Evolutionary conservation across 1,140 invertebrate species (phyloP).

Genomic region (Zaprionus vittiger): DNA sequence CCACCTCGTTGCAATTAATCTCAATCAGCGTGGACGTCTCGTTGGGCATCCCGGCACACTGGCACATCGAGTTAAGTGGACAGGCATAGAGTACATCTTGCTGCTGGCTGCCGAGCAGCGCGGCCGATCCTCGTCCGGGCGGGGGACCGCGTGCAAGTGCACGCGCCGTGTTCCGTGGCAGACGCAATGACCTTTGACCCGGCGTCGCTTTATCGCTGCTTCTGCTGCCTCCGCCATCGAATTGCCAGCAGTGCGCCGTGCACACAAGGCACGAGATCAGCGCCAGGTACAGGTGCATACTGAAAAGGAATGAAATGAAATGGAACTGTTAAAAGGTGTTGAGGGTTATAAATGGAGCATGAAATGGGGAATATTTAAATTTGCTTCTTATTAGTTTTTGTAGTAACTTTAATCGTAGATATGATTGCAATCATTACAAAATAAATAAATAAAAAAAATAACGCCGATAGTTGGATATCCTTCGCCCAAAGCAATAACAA

Average conservation of each 20-base stretch:
- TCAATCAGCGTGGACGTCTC: constrained; percentile 86
- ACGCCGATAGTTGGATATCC: too few species aligned
- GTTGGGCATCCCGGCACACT: constrained; percentile 86
- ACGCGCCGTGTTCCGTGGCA: constrained; percentile 44
- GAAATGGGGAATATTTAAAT: too few species aligned
- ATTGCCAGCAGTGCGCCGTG: constrained; percentile 81
- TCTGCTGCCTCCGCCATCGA: constrained; percentile 68
- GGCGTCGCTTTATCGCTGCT: constrained; percentile 5
- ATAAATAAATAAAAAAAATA: too few species aligned
- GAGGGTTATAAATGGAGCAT: too few species aligned
- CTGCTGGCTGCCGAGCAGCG: constrained; percentile 74
- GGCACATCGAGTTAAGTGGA: constrained; percentile 87
- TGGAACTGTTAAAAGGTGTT: neutral
- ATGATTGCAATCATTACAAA: too few species aligned
- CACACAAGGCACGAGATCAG: constrained; percentile 76
- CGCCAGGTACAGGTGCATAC: constrained; percentile 75
- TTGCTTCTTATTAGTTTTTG: too few species aligned
- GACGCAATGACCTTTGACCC: constrained; percentile 16
- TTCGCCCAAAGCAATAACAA: too few species aligned
- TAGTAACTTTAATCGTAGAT: too few species aligned
- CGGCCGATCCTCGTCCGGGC: constrained; percentile 64
- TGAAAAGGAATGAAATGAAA: constrained; percentile 34
- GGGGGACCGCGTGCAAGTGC: constrained; percentile 62
- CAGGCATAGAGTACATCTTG: constrained; percentile 85
- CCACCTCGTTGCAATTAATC: constrained; percentile 87